A percentile compares a stretch with the other conserved stretches of the same genome.
Evolutionary conservation across 2,797 vertebrate genomes (phyloP).

Genomic region (Salarias fasciatus): DNA sequence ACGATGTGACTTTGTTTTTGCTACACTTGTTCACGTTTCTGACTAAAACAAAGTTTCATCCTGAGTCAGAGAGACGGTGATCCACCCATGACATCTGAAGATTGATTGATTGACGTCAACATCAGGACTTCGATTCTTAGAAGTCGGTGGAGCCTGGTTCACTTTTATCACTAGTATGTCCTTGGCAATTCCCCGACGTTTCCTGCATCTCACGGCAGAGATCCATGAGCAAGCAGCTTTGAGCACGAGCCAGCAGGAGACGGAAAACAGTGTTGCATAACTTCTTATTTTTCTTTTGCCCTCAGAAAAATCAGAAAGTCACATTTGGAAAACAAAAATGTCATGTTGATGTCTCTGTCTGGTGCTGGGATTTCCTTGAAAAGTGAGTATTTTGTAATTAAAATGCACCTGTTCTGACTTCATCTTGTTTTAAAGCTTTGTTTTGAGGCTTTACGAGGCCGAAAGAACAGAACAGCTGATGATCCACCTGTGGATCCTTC

Average conservation of each 20-base stretch:
- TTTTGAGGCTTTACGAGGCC: no score
- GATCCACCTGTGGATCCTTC: no score
- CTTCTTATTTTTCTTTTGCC: conserved; percentile 27
- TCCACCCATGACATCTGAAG: conserved; percentile 11
- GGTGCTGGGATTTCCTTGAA: no score
- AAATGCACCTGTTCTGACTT: conserved; percentile 25
- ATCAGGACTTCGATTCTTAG: conserved; percentile 20
- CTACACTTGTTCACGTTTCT: conserved; percentile 5
- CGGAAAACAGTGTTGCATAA: conserved; percentile 62
- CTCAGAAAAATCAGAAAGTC: conserved; percentile 7
- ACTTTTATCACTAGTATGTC: conserved; percentile 69
- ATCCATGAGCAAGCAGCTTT: conserved; percentile 42
- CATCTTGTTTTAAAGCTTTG: no score
- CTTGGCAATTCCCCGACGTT: conserved; percentile 61
- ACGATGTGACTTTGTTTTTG: not conserved
- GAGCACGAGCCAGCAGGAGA: conserved; percentile 49
- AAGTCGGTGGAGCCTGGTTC: conserved; percentile 40
- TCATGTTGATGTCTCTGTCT: not conserved
- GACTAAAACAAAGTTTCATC: no score
- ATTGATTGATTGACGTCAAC: conserved; percentile 22
- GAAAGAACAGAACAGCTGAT: no score
- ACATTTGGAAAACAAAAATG: conserved; percentile 17
- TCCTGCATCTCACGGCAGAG: conserved; percentile 56
- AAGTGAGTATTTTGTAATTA: conserved; percentile 12
- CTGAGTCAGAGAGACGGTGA: not conserved